Conservation (phyloP, 2,797 vertebrate species). For the Acanthis flammea region DNA sequence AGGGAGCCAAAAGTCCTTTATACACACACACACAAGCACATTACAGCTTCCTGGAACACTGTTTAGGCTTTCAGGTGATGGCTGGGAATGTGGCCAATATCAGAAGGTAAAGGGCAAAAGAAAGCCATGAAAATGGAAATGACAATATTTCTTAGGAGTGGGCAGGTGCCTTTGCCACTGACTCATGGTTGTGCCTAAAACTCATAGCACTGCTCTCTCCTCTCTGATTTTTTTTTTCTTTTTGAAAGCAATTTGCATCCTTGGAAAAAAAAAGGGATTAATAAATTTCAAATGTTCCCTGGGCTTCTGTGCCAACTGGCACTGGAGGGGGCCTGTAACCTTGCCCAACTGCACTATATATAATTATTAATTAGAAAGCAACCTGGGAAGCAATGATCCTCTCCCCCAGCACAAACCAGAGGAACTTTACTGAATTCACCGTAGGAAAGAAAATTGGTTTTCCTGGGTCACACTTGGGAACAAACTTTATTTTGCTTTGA, state of each 20-base stretch:
- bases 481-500: slow-evolving; percentile 61
- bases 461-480: slow-evolving; percentile 32
- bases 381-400: slow-evolving; percentile 54
- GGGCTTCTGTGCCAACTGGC: slow-evolving; percentile 26
- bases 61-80: slow-evolving; percentile 60
- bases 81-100: slow-evolving; percentile 54
- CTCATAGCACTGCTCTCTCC: neutral
- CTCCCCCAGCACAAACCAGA: slow-evolving; percentile 10
- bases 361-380: slow-evolving; percentile 66
- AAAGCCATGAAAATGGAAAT: slow-evolving; percentile 32
- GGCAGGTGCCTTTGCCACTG: neutral
- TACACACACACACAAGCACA: neutral
- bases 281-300: slow-evolving; percentile 30
- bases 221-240: neutral
- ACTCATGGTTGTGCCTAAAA: neutral
- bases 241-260: neutral
- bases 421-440: neutral
- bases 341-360: slow-evolving; percentile 59
- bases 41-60: slow-evolving; percentile 49
- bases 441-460: slow-evolving; percentile 58
- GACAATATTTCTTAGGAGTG: neutral
- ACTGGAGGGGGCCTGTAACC: slow-evolving; percentile 29
- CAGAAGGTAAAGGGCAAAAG: slow-evolving; percentile 49
- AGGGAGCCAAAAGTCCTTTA: slow-evolving; percentile 31
- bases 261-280: neutral